Base-by-base conservation (phyloP, 35 echinoderm and acorn worm genomes). In the Diadema setosum region DNA sequence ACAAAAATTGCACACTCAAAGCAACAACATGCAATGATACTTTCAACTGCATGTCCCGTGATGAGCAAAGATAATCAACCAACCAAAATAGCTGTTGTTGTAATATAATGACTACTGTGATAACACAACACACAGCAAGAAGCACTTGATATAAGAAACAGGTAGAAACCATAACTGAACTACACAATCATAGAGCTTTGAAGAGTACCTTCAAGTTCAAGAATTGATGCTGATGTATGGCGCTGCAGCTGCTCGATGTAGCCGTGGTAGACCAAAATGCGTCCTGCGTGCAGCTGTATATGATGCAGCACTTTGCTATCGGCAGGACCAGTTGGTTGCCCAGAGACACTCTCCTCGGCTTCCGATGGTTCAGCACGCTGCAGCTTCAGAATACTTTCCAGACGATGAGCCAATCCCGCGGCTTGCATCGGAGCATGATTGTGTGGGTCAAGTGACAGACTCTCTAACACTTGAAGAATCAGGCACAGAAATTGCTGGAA, bases 391-490 rank as follows among this genome's bases (percentile, higher is more conserved):
- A 90, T 83, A 42, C 65, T 90, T 46, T 90, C 88, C 24, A 90
- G 21, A 29, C 88, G 56, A 48, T 90, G 63, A 12, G 88, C 88
- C 11, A 90, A 65, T 21, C 88, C 88, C 74, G 88, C 88, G 17
- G 88, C 80, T 20, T 83, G 44, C 18, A 90, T 65, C 36, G 88
- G 80, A 37, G 81, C 88, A 49, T 90, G 88, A 63, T 90, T 90
- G 45, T 80, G 55, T 70, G 88, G 88, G 52, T 90, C 88, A 14
- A 84, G 58, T 35, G 40, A 65, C 27, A 90, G 59, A 31, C 59
- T 82, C 63, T 90, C 80, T 46, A 90, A 58, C 31, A 90, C 88
- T 83, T 90, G 88, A 32, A 90, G 81, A 2, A 90, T 61, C 43
- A 90, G 63, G 60, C 88, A 90, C 39, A 90, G 43, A n/a, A 90